A percentile compares a stretch with the other conserved stretches of the same genome.
Conservation (phyloP, 2,888 invertebrate genomes). For the Pseudococcus jackbeardsleyi region DNA sequence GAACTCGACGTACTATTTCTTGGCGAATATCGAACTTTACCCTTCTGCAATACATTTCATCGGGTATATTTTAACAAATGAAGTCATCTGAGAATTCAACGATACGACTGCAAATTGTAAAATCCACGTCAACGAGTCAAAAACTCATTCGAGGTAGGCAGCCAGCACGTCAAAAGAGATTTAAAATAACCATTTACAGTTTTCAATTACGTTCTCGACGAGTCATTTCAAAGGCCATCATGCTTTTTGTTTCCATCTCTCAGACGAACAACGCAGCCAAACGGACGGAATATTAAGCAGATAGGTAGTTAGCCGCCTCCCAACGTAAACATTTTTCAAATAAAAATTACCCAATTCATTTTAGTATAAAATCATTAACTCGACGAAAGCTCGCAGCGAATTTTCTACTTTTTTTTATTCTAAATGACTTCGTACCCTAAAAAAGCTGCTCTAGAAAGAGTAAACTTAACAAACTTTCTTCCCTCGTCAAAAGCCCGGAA, state of each 20-base stretch:
- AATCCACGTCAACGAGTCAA: too few species aligned
- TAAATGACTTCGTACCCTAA: constrained; percentile 38
- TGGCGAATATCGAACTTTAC: background rate
- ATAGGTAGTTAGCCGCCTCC: background rate
- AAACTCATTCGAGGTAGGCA: too few species aligned
- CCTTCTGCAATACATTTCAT: background rate
- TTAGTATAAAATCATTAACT: constrained; percentile 51
- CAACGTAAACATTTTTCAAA: constrained; percentile 51
- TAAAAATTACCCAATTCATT: constrained; percentile 52
- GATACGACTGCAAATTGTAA: background rate
- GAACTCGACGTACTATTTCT: background rate
- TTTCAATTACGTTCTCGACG: background rate
- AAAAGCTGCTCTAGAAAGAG: too few species aligned
- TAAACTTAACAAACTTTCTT: constrained; percentile 36
- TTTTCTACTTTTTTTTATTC: background rate
- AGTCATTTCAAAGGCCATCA: background rate
- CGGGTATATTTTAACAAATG: background rate
- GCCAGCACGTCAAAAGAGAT: background rate
- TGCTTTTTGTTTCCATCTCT: background rate
- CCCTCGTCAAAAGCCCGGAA: constrained; percentile 4
- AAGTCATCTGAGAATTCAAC: background rate
- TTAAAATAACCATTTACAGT: background rate
- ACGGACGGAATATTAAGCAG: constrained; percentile 2
- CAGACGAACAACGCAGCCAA: background rate
- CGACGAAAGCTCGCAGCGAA: constrained; percentile 39